Evolutionary conservation across 1,140 invertebrate genomes (phyloP).

Genomic region (Diorhabda carinulata): DNA sequence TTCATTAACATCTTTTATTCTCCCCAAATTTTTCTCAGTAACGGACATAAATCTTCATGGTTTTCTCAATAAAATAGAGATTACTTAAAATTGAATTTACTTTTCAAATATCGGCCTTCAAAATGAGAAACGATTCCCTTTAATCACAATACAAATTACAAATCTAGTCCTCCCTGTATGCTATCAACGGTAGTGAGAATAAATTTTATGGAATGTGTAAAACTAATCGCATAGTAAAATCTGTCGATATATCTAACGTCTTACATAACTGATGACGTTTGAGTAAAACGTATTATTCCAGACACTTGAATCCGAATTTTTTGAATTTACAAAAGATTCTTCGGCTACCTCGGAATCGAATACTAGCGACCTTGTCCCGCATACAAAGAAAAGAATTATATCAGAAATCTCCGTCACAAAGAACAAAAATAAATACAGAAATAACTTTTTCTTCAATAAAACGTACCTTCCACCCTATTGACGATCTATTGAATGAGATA

Average conservation of each 20-base stretch:
- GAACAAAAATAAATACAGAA: slow-evolving; percentile 4
- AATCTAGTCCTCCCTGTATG: too few relatives aligned
- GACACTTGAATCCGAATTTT: slow-evolving; percentile 9
- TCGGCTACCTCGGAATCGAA: slow-evolving; percentile 4
- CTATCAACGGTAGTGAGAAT: too few relatives aligned
- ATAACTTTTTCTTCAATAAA: slow-evolving; percentile 6
- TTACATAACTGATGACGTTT: slow-evolving; percentile 11
- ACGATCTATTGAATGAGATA: slow-evolving; percentile 4
- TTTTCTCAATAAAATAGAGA: too few relatives aligned
- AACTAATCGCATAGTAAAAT: not conserved
- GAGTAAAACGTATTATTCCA: slow-evolving; percentile 9
- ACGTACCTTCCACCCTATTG: slow-evolving; percentile 1
- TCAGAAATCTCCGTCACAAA: slow-evolving; percentile 5
- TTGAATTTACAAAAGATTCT: not conserved
- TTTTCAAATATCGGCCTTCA: too few relatives aligned
- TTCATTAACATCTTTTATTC: too few relatives aligned
- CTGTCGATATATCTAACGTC: slow-evolving; percentile 1
- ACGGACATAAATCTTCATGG: too few relatives aligned
- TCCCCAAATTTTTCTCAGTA: too few relatives aligned
- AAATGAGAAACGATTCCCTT: too few relatives aligned
- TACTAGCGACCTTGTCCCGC: not conserved
- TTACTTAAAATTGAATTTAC: too few relatives aligned
- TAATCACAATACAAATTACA: too few relatives aligned
- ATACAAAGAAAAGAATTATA: slow-evolving; percentile 3
- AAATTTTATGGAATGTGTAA: too few relatives aligned